These are phyloP conservation scores for Troglohyphantes excavatus DNA, from an alignment of 2,888 invertebrate species.

Conservation along the genomic window DNA sequence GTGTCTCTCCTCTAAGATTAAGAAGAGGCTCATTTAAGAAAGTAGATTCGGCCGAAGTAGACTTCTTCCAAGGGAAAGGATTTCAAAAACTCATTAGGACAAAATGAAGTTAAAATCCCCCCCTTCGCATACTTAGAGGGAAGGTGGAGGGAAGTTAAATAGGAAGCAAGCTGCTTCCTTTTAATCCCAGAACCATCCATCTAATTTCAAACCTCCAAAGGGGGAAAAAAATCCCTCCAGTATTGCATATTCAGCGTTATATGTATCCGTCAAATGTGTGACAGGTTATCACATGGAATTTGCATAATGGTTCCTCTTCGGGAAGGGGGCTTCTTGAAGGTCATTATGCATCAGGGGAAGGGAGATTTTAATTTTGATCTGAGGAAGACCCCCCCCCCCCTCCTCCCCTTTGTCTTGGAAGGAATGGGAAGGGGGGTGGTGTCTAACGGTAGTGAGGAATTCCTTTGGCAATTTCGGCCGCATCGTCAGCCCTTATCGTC, in stretches of 20 bases:
- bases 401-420: constrained; percentile 54
- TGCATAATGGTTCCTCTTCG: constrained; percentile 65
- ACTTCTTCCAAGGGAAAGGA: constrained; percentile 29
- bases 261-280: constrained; percentile 63
- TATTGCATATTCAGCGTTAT: constrained; percentile 49
- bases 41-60: background rate
- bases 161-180: constrained; percentile 34
- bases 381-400: constrained; percentile 42
- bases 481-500: too few relatives aligned
- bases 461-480: background rate
- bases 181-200: constrained; percentile 70
- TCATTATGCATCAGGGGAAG: constrained; percentile 46
- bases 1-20: constrained; percentile 53
- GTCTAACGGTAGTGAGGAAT: background rate
- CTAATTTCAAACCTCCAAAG: constrained; percentile 33
- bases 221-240: constrained; percentile 1
- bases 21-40: constrained; percentile 45
- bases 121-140: constrained; percentile 43
- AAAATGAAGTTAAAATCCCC: constrained; percentile 63
- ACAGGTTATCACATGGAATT: constrained; percentile 70
- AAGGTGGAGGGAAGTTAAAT: background rate
- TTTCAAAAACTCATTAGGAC: constrained; percentile 72
- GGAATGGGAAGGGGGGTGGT: constrained; percentile 22
- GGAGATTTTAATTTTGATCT: constrained; percentile 62
- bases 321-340: constrained; percentile 43